Base-by-base conservation (phyloP, 2,797 vertebrate species). In the Danio jaintianensis region DNA sequence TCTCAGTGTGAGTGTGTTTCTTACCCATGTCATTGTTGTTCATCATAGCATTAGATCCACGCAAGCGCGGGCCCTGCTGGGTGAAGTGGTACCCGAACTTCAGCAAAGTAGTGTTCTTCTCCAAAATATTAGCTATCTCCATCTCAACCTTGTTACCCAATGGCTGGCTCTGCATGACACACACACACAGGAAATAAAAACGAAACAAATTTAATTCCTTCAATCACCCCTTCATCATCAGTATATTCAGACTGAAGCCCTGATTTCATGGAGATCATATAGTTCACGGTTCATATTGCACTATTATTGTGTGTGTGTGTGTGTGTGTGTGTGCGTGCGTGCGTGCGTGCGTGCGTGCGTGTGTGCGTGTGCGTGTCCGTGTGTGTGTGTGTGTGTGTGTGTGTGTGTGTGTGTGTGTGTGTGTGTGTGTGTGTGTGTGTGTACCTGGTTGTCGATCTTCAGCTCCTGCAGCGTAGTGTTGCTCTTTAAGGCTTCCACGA, bases 61-160 rank as follows among this genome's bases (percentile, higher is more conserved):
- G 93, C 69, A 98, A 94, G 77, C 98, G 94, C 0, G 98, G 98
- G 13, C 98, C 98, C 92, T 98, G 98, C 92, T 99, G 97, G 69
- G 97, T 98, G 87, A 99, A 99, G 83, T 98, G 96, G 91, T 99
- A 99, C 38, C 98, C 97, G 0, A 99, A 99, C 90, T 96, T 99
- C 88, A 99, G 86, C 75, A 99, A 90, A 0, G 96, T 95, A 70
- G 93, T 92, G 86, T 99, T 99, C 88, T 96, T 97, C 92, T 99
- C 98, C 92, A 99, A 86, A 94, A 99, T 99, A 89, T 87, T 95
- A n/a, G 96, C 98, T 0, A 99, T 99, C 91, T 99, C 97, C 98
- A 99, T 99, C 92, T 99, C 98, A 66, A 98, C 98, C 84, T 97
- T 97, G 94, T 98, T 99, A 84, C 98, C 98, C 88, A 99, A 86